These are phyloP conservation scores for Psix sp. DNA, from an alignment of 1,140 invertebrate genomes.

Conservation along the genomic window DNA sequence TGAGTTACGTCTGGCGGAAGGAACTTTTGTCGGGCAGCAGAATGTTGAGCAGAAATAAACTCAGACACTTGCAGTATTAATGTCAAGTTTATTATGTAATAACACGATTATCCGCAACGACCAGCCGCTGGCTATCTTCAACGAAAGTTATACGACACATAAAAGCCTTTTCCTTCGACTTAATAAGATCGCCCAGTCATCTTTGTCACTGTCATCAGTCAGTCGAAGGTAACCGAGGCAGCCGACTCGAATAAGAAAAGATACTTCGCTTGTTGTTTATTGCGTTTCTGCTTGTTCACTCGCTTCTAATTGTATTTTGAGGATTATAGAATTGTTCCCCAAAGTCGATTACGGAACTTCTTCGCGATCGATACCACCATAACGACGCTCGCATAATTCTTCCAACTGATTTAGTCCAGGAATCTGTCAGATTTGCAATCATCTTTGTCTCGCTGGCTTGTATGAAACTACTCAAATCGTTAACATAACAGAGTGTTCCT, in stretches of 20 bases:
- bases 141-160: conserved; percentile 51
- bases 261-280: conserved; percentile 72
- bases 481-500: no score
- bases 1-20: conserved; percentile 11
- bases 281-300: conserved; percentile 62
- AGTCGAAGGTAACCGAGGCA: conserved; percentile 65
- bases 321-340: conserved; percentile 75
- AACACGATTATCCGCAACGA: conserved; percentile 64
- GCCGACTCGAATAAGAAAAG: conserved; percentile 60
- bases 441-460: conserved; percentile 12
- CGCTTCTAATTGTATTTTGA: conserved; percentile 72
- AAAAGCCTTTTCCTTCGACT: conserved; percentile 38
- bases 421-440: not conserved
- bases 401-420: conserved; percentile 4
- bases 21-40: conserved; percentile 19
- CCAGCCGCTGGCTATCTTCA: conserved; percentile 68
- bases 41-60: conserved; percentile 23
- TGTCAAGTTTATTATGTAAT: conserved; percentile 43
- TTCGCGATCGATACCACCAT: conserved; percentile 29
- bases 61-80: conserved; percentile 29
- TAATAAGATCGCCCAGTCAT: conserved; percentile 25
- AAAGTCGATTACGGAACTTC: conserved; percentile 72
- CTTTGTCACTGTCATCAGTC: conserved; percentile 14
- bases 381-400: conserved; percentile 10
- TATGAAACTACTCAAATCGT: no score